phyloP scores from a whole-genome alignment of 2,113 vertebrate species.

The Collichthys lucidus region DNA sequence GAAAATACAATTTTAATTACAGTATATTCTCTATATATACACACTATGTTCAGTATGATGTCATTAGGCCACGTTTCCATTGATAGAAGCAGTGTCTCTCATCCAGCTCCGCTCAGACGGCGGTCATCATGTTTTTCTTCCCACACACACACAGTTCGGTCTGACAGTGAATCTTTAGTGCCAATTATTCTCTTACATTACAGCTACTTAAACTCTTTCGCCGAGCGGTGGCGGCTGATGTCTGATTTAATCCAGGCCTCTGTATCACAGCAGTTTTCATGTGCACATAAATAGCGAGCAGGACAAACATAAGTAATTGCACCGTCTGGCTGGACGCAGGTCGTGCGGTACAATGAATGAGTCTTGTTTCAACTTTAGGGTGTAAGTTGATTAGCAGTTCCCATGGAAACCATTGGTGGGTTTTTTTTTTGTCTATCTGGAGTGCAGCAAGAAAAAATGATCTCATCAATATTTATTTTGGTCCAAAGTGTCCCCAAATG shows the following conservation, averaged over 20 bases:
- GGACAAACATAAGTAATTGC: conserved; percentile 43
- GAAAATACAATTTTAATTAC: background rate
- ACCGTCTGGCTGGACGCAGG: conserved; percentile 22
- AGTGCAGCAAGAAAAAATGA: background rate
- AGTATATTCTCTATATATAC: background rate
- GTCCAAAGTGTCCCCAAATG: background rate
- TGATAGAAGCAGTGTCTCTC: background rate
- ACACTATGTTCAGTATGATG: background rate
- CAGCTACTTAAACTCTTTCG: conserved; percentile 17
- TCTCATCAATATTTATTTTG: conserved; percentile 1
- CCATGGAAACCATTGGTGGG: conserved; percentile 75
- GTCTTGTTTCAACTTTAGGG: conserved; percentile 47
- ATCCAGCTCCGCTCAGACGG: background rate
- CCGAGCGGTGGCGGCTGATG: conserved; percentile 6
- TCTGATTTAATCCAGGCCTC: conserved; percentile 31
- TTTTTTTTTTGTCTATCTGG: conserved; percentile 46
- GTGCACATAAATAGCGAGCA: conserved; percentile 40
- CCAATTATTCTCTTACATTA: conserved; percentile 29
- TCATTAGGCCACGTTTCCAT: background rate
- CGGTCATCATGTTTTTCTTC: background rate
- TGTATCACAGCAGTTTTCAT: conserved; percentile 53
- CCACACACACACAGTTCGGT: background rate
- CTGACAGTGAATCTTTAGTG: background rate
- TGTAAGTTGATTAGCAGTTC: conserved; percentile 69
- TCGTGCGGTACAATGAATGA: conserved; percentile 31